phyloP scores from a whole-genome alignment of 2,113 vertebrate genomes.

The Vanacampus margaritifer region DNA sequence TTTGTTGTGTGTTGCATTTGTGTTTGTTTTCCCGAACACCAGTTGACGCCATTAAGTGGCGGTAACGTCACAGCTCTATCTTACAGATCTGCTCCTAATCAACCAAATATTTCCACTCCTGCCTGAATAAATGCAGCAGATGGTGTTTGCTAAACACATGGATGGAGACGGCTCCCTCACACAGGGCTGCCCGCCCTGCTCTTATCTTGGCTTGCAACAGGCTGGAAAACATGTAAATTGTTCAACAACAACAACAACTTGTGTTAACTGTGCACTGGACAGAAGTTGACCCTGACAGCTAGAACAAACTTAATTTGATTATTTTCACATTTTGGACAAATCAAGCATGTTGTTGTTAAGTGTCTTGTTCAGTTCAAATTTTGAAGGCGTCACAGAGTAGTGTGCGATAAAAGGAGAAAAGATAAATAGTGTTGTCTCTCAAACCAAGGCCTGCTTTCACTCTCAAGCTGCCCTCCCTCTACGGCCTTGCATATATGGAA shows the following conservation, averaged over 20 bases:
- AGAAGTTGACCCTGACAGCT: conserved; percentile 4
- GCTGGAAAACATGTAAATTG: conserved; percentile 24
- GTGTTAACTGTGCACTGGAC: conserved; percentile 23
- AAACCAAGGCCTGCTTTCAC: conserved; percentile 46
- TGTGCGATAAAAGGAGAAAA: conserved; percentile 23
- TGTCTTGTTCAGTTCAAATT: background rate
- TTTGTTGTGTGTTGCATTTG: background rate
- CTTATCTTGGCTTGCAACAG: conserved; percentile 46
- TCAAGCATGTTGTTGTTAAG: conserved; percentile 2
- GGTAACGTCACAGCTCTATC: conserved; percentile 42
- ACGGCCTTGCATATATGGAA: conserved; percentile 31
- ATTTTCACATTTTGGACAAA: conserved; percentile 2
- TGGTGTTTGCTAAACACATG: conserved; percentile 63
- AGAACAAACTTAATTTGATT: background rate
- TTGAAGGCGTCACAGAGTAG: conserved; percentile 13
- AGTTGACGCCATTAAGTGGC: conserved; percentile 34
- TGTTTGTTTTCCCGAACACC: conserved; percentile 30
- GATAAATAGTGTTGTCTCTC: conserved; percentile 45
- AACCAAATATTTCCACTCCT: conserved; percentile 64
- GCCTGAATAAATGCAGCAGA: conserved; percentile 60
- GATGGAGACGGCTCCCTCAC: conserved; percentile 54
- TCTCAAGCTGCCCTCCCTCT: conserved; percentile 6
- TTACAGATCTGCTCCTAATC: conserved; percentile 55
- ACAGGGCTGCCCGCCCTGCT: conserved; percentile 51
- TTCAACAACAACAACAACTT: conserved; percentile 24